A percentile compares a stretch with the other conserved stretches of the same genome.
Conservation (phyloP, 2,888 invertebrate genomes). For the Polietes domitor region DNA sequence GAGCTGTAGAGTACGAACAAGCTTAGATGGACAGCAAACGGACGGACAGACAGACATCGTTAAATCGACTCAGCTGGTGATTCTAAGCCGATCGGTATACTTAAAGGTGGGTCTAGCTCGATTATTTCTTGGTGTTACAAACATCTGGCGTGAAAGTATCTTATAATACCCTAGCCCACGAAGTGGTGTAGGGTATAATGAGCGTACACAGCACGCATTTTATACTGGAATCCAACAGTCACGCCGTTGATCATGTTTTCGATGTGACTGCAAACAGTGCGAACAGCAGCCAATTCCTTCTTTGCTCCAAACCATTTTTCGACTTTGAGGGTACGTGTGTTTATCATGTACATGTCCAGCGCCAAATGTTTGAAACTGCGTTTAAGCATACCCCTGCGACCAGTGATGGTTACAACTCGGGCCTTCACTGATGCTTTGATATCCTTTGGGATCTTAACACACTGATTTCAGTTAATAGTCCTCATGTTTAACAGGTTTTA, state of each 20-base stretch:
- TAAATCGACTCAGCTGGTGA: too few species aligned
- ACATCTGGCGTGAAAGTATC: too few species aligned
- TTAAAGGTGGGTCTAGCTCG: too few species aligned
- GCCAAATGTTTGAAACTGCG: constrained; percentile 98
- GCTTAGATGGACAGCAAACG: too few species aligned
- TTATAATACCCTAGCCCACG: too few species aligned
- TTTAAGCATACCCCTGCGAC: constrained; percentile 94
- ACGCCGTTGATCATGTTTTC: constrained; percentile 99
- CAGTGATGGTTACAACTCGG: constrained; percentile 95
- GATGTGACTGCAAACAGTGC: constrained; percentile 99
- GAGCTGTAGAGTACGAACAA: too few species aligned
- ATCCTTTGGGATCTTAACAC: constrained; percentile 95
- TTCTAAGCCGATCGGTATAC: too few species aligned
- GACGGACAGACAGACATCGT: too few species aligned
- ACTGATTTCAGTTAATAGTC: constrained; percentile 88
- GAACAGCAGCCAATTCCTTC: constrained; percentile 98
- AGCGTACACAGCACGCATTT: constrained; percentile 99
- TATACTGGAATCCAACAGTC: constrained; percentile 97
- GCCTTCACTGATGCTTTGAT: constrained; percentile 95
- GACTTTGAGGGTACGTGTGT: constrained; percentile 88
- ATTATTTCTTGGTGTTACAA: too few species aligned
- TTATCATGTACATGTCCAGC: constrained; percentile 95
- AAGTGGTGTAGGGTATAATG: too few species aligned
- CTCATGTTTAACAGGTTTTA: constrained; percentile 74
- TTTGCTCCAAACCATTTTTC: constrained; percentile 99